A percentile compares a stretch with the other conserved stretches of the same genome.
phyloP scores from a whole-genome alignment of 2,888 invertebrate species.

The Stegana nigrithorax region DNA sequence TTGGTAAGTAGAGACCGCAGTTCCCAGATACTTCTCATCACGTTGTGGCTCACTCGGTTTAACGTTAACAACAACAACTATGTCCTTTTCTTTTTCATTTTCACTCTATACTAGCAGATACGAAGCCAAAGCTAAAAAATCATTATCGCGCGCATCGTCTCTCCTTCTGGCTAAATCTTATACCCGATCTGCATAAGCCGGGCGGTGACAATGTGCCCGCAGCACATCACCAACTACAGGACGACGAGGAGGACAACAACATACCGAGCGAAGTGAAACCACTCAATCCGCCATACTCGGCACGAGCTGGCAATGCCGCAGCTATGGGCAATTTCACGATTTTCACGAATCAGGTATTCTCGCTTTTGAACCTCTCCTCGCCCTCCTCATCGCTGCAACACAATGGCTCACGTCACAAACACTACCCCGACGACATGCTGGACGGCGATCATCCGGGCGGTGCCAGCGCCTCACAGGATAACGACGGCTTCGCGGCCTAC shows the following conservation, averaged over 20 bases:
- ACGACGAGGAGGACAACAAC: constrained; percentile 74
- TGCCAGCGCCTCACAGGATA: constrained; percentile 77
- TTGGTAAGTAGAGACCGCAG: constrained; percentile 72
- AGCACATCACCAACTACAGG: constrained; percentile 85
- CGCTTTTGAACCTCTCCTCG: constrained; percentile 66
- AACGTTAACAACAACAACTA: neutral
- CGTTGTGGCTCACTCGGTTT: neutral
- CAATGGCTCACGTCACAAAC: constrained; percentile 61
- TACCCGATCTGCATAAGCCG: constrained; percentile 90
- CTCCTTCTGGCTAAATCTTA: constrained; percentile 94
- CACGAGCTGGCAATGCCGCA: constrained; percentile 53
- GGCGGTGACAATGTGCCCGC: constrained; percentile 88
- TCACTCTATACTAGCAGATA: constrained; percentile 72
- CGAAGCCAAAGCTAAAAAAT: constrained; percentile 89
- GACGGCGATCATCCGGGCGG: constrained; percentile 57
- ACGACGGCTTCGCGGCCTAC: constrained; percentile 89
- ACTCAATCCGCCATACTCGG: constrained; percentile 65
- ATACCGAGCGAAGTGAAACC: constrained; percentile 70
- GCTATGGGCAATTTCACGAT: constrained; percentile 66
- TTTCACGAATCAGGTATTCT: constrained; percentile 68
- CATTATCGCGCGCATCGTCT: constrained; percentile 93
- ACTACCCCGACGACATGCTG: constrained; percentile 63
- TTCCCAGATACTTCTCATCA: neutral
- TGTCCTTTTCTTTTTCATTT: neutral
- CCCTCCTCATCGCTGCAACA: constrained; percentile 65